Percentiles rank a stretch among this genome's conserved stretches.
Evolutionary conservation across 2,888 invertebrate species (phyloP).

Genomic region (Melieria omissa): DNA sequence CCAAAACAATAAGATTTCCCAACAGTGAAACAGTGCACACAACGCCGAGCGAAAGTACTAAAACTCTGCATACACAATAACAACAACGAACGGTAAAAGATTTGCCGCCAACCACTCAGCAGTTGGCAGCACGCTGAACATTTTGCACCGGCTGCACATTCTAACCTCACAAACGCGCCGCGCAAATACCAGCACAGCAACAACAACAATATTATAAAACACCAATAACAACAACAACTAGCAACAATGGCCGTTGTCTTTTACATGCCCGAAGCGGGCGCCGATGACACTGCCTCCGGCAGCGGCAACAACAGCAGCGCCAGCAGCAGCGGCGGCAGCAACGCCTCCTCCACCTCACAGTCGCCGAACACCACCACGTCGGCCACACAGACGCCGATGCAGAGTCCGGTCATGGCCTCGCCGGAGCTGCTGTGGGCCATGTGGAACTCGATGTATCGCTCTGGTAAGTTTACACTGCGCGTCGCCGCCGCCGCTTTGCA

Average conservation of each 20-base stretch:
- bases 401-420: slow-evolving; percentile 57
- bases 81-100: not conserved
- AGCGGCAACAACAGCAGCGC: slow-evolving; percentile 46
- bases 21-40: slow-evolving; percentile 26
- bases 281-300: slow-evolving; percentile 59
- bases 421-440: slow-evolving; percentile 65
- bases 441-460: slow-evolving; percentile 63
- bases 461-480: slow-evolving; percentile 54
- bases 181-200: slow-evolving; percentile 10
- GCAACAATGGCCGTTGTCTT: slow-evolving; percentile 66
- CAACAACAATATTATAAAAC: slow-evolving; percentile 18
- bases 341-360: slow-evolving; percentile 57
- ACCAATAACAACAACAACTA: slow-evolving; percentile 31
- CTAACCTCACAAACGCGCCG: not conserved
- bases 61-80: not conserved
- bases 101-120: too few species aligned
- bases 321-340: slow-evolving; percentile 46
- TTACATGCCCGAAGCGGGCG: slow-evolving; percentile 65
- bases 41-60: not conserved
- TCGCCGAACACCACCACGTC: slow-evolving; percentile 64
- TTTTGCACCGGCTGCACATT: not conserved
- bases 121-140: too few species aligned
- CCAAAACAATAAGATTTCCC: slow-evolving; percentile 14
- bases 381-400: slow-evolving; percentile 63
- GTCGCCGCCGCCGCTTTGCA: not conserved